phyloP scores from a whole-genome alignment of 2,888 invertebrate species.

The Clostera curtula region DNA sequence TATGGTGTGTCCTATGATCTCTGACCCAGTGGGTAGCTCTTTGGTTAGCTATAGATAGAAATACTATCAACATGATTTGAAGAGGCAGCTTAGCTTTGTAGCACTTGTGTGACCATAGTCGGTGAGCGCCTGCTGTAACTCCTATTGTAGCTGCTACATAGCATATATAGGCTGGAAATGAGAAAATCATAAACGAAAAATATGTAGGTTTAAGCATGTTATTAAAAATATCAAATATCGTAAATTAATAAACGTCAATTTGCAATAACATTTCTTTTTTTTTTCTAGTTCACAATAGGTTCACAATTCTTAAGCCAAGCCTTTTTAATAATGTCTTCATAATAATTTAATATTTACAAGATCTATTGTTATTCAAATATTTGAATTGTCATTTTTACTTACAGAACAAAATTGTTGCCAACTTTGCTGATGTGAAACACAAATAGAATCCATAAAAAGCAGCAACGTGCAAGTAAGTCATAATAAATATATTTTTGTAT shows the following conservation, averaged over 20 bases:
- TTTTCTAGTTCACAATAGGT: too few relatives aligned
- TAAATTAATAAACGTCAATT: too few relatives aligned
- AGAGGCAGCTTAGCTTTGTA: conserved; percentile 29
- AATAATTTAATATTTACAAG: too few relatives aligned
- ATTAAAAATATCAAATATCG: too few relatives aligned
- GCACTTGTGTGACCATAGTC: conserved; percentile 29
- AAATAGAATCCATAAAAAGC: conserved; percentile 27
- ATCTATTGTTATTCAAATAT: too few relatives aligned
- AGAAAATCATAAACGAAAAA: too few relatives aligned
- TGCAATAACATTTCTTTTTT: too few relatives aligned
- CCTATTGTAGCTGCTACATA: conserved; percentile 22
- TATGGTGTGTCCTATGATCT: conserved; percentile 60
- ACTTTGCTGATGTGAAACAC: conserved; percentile 20
- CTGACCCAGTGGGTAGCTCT: conserved; percentile 48
- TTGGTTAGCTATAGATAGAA: conserved; percentile 33
- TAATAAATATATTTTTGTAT: conserved; percentile 18
- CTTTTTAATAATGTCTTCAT: too few relatives aligned
- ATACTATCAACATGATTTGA: conserved; percentile 21
- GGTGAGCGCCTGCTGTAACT: conserved; percentile 28
- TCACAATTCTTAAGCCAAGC: too few relatives aligned
- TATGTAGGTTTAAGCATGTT: too few relatives aligned
- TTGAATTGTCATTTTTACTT: conserved; percentile 7
- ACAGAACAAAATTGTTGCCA: conserved; percentile 18
- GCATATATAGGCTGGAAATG: conserved; percentile 16
- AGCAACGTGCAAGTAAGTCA: conserved; percentile 16